Conservation (phyloP, 2,113 vertebrate species). For the Microcebus tavaratra region DNA sequence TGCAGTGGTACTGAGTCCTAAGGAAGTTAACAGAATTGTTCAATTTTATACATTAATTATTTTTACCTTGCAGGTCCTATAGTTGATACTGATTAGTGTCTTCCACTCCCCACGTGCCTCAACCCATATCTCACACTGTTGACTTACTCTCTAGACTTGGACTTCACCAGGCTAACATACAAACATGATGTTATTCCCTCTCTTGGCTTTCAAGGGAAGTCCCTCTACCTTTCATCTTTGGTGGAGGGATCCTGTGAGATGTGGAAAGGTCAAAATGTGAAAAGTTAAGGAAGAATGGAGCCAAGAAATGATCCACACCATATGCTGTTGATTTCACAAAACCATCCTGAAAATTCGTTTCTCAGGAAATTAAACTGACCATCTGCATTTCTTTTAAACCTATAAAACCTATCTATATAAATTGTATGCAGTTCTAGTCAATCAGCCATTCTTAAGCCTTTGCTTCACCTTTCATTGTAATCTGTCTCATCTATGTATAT, state of each 20-base stretch:
- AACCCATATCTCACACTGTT: neutral
- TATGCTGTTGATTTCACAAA: conserved; percentile 37
- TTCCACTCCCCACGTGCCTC: neutral
- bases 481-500: neutral
- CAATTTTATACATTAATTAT: neutral
- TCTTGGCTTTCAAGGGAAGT: neutral
- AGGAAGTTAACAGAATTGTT: neutral
- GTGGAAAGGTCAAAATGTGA: neutral
- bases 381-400: neutral
- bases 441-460: neutral
- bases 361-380: conserved; percentile 25
- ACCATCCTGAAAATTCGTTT: neutral
- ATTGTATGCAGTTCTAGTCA: neutral
- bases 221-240: neutral
- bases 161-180: neutral
- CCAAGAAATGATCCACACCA: conserved; percentile 11
- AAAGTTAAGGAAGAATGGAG: neutral
- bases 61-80: neutral
- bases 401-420: neutral
- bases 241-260: neutral
- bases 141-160: neutral
- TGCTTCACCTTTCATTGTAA: neutral
- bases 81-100: neutral
- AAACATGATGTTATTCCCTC: neutral
- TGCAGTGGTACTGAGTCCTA: neutral